A percentile compares a stretch with the other conserved stretches of the same genome.
Evolutionary conservation across 2,113 vertebrate species (phyloP).

Genomic region (Steatornis caripensis): DNA sequence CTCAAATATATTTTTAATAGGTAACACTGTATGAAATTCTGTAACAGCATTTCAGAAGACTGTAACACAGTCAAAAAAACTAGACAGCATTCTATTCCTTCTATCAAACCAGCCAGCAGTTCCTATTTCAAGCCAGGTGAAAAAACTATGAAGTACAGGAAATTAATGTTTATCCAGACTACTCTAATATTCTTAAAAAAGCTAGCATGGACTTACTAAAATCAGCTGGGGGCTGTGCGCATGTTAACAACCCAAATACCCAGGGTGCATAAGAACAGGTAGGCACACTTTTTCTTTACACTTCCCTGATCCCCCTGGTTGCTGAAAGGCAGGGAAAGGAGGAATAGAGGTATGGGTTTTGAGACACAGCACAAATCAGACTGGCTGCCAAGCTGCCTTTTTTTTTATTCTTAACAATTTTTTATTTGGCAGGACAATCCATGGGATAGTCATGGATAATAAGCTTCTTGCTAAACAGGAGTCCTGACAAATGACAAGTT

Average conservation of each 20-base stretch:
- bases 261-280: background rate
- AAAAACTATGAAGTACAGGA: background rate
- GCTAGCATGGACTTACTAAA: background rate
- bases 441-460: background rate
- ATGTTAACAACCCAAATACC: background rate
- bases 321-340: background rate
- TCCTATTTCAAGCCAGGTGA: background rate
- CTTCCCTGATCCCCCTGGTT: accelerated
- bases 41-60: background rate
- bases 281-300: background rate
- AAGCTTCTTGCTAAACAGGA: background rate
- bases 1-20: conserved; percentile 8
- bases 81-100: background rate
- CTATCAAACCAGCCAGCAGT: background rate
- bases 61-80: background rate
- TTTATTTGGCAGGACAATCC: background rate
- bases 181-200: background rate
- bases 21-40: background rate
- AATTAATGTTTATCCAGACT: background rate
- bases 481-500: background rate
- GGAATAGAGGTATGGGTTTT: background rate
- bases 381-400: background rate
- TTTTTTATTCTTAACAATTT: background rate
- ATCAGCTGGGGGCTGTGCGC: background rate
- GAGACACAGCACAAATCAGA: background rate